Conservation (phyloP, 2,113 vertebrate species). For the Tamias sibiricus region DNA sequence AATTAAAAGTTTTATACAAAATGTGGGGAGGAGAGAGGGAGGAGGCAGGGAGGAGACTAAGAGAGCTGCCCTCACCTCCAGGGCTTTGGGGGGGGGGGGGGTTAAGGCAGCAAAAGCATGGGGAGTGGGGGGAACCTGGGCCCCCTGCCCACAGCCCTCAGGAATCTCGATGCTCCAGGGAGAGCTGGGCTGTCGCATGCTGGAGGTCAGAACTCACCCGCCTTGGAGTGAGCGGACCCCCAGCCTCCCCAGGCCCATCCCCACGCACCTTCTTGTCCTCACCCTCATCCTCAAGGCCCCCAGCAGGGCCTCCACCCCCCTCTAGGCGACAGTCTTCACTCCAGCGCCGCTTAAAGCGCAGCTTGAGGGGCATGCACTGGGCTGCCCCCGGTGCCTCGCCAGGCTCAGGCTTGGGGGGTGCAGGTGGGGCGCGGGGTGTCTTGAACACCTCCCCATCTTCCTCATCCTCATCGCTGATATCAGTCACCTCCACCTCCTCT, state of each 20-base stretch:
- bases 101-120: slow-evolving; percentile 80
- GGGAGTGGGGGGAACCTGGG: background rate
- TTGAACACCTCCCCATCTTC: slow-evolving; percentile 94
- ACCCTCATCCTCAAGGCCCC: slow-evolving; percentile 91
- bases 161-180: slow-evolving; percentile 92
- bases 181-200: slow-evolving; percentile 93
- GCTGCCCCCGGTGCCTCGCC: slow-evolving; percentile 73
- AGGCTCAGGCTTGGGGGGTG: slow-evolving; percentile 62
- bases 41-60: slow-evolving; percentile 19
- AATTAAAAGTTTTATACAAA: slow-evolving; percentile 79
- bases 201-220: slow-evolving; percentile 93
- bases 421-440: slow-evolving; percentile 88
- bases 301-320: slow-evolving; percentile 85
- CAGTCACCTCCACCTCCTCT: slow-evolving; percentile 95
- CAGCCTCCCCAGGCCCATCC: slow-evolving; percentile 74
- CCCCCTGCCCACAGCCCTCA: slow-evolving; percentile 79
- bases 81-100: slow-evolving; percentile 25
- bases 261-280: slow-evolving; percentile 84
- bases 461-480: slow-evolving; percentile 93
- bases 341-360: slow-evolving; percentile 96
- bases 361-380: slow-evolving; percentile 93
- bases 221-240: slow-evolving; percentile 79
- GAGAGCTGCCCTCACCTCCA: slow-evolving; percentile 71
- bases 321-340: slow-evolving; percentile 95
- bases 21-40: slow-evolving; percentile 15